Conservation (phyloP, 2,888 invertebrate species). For the Zelleria hepariella region DNA sequence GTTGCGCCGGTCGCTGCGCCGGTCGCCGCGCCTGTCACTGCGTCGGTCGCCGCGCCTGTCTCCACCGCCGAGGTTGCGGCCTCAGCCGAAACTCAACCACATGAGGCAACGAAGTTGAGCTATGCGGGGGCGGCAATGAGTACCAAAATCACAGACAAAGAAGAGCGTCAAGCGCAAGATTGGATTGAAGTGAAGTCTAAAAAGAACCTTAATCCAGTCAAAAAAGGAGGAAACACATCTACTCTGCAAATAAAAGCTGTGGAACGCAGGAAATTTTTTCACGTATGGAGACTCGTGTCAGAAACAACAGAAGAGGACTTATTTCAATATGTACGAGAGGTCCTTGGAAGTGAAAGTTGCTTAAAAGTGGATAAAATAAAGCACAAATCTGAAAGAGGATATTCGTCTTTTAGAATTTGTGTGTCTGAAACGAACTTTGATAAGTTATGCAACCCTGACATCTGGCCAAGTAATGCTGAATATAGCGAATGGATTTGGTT, state of each 20-base stretch:
- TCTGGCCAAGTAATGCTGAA: not conserved
- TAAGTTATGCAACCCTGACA: not conserved
- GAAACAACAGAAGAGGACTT: not conserved
- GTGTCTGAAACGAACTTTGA: not conserved
- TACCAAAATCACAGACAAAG: not conserved
- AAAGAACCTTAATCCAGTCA: not conserved
- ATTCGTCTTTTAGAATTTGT: not conserved
- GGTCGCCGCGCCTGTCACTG: not conserved
- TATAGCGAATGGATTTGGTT: constrained; percentile 1
- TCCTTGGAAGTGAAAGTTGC: not conserved
- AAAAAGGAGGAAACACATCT: not conserved
- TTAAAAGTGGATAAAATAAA: not conserved
- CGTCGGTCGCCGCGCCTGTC: not conserved
- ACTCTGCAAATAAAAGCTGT: not conserved
- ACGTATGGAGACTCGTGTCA: not conserved
- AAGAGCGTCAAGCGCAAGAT: not conserved
- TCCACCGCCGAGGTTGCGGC: not conserved
- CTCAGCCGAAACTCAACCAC: not conserved
- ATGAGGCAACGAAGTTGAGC: not conserved
- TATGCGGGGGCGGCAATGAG: not conserved
- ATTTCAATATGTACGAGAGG: not conserved
- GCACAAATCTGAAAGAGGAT: not conserved
- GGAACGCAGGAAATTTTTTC: not conserved
- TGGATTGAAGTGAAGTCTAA: not conserved
- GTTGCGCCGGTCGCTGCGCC: not conserved